These are phyloP conservation scores for Cuniculus paca DNA, from an alignment of 2,797 vertebrate genomes.

Conservation along the genomic window DNA sequence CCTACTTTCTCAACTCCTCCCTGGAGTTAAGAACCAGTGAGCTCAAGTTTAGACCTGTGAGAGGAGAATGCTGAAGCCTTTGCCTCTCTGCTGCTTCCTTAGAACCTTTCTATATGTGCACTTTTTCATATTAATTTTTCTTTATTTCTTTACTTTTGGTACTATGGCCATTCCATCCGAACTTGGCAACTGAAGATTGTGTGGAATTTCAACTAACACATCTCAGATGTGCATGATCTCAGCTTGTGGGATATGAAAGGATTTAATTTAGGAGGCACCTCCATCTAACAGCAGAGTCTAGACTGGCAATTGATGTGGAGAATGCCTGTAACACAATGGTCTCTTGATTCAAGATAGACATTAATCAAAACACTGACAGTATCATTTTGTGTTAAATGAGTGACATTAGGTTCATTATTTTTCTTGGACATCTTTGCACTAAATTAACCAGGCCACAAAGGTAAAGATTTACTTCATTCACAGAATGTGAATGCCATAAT, in stretches of 20 bases:
- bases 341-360: constrained; percentile 74
- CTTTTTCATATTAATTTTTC: constrained; percentile 63
- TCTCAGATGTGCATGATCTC: constrained; percentile 81
- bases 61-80: neutral
- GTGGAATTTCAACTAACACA: constrained; percentile 82
- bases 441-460: constrained; percentile 2
- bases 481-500: constrained; percentile 63
- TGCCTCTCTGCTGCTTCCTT: neutral
- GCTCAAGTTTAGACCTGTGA: neutral
- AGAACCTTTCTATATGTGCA: neutral
- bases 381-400: constrained; percentile 61
- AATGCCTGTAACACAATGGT: constrained; percentile 62
- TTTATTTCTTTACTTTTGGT: constrained; percentile 62
- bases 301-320: constrained; percentile 68
- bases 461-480: constrained; percentile 69
- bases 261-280: constrained; percentile 76
- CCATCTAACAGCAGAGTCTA: constrained; percentile 70
- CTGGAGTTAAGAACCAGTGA: neutral
- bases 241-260: constrained; percentile 75
- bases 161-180: constrained; percentile 52
- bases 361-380: constrained; percentile 72
- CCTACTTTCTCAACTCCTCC: neutral
- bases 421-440: constrained; percentile 41
- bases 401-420: constrained; percentile 60
- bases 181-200: constrained; percentile 69